phyloP scores from a whole-genome alignment of 2,888 invertebrate species.

The Lycia hirtaria region DNA sequence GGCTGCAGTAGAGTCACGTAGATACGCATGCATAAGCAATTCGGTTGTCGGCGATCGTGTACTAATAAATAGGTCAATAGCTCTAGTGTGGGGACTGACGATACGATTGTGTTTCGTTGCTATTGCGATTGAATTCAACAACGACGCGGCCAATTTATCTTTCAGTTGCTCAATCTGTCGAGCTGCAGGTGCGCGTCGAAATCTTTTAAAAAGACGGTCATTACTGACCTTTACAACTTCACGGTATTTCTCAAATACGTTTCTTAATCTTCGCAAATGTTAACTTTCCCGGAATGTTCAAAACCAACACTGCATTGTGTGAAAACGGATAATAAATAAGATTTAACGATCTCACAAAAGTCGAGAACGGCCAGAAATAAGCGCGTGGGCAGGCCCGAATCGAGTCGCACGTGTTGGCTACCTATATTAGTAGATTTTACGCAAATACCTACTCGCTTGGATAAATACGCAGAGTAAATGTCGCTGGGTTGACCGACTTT shows the following conservation, averaged over 20 bases:
- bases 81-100: constrained; percentile 46
- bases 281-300: constrained; percentile 21
- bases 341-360: constrained; percentile 30
- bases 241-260: constrained; percentile 18
- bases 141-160: constrained; percentile 19
- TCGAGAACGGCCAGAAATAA: constrained; percentile 47
- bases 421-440: constrained; percentile 43
- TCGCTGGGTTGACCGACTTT: constrained; percentile 12
- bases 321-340: constrained; percentile 21
- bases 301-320: constrained; percentile 13
- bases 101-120: constrained; percentile 22
- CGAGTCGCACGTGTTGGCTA: constrained; percentile 47
- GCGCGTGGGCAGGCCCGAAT: constrained; percentile 53
- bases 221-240: constrained; percentile 24
- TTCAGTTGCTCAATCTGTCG: constrained; percentile 17
- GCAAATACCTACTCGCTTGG: constrained; percentile 39
- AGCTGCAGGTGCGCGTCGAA: constrained; percentile 30
- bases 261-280: constrained; percentile 23
- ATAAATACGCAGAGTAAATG: constrained; percentile 26
- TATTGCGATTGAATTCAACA: constrained; percentile 19
- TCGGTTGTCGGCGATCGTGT: constrained; percentile 69
- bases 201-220: constrained; percentile 26
- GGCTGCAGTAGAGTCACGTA: constrained; percentile 70
- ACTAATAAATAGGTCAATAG: constrained; percentile 78
- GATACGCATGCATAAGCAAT: constrained; percentile 80